Percentiles rank a stretch among this genome's conserved stretches.
phyloP scores from a whole-genome alignment of 2,888 invertebrate genomes.

The Drosophila glabriapex region DNA sequence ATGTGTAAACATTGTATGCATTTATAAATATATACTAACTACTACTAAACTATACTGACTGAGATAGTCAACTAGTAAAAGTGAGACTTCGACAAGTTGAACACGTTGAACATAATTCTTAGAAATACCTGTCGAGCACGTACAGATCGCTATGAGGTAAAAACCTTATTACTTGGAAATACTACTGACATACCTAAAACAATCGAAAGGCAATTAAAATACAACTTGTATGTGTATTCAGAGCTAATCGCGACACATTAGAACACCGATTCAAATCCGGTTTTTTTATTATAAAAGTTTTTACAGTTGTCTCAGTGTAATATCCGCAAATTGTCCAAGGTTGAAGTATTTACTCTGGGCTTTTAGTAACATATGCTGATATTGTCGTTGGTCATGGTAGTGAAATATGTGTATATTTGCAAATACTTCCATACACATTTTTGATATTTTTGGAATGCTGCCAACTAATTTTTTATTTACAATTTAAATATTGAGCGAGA shows the following conservation, averaged over 20 bases:
- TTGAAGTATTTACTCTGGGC: neutral
- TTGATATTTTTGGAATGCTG: conserved; percentile 10
- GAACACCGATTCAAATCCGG: conserved; percentile 11
- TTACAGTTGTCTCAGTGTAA: neutral
- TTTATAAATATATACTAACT: conserved; percentile 5
- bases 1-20: neutral
- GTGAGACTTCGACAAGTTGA: neutral
- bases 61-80: conserved; percentile 16
- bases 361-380: neutral
- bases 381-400: conserved; percentile 6
- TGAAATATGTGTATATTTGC: neutral
- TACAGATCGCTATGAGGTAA: conserved; percentile 1
- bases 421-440: neutral
- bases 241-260: neutral
- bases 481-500: conserved; percentile 9
- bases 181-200: neutral
- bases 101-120: neutral
- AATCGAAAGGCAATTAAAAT: conserved; percentile 4
- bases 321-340: conserved; percentile 4
- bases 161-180: neutral
- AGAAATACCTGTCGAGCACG: conserved; percentile 18
- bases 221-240: neutral
- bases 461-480: conserved; percentile 5
- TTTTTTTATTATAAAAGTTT: conserved; percentile 3
- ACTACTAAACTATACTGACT: no score